Percentiles rank a stretch among this genome's conserved stretches.
phyloP scores from a whole-genome alignment of 2,113 vertebrate species.

The Damaliscus lunatus region DNA sequence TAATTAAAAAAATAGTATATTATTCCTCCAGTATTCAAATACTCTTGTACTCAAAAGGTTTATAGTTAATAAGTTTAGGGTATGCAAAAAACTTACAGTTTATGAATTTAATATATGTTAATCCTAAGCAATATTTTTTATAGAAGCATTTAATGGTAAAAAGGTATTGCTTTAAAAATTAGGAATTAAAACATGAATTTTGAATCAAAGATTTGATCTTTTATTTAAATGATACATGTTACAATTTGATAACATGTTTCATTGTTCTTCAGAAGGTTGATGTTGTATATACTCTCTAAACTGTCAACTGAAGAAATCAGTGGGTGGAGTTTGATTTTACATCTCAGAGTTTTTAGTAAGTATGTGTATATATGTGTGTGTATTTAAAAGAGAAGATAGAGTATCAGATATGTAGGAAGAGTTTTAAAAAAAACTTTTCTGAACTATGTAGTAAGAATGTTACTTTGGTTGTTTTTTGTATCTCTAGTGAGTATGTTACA shows the following conservation, averaged over 20 bases:
- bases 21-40: background rate
- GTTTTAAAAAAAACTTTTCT: background rate
- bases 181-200: background rate
- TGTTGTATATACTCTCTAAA: conserved; percentile 16
- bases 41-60: background rate
- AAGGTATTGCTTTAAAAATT: background rate
- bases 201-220: background rate
- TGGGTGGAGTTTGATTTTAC: background rate
- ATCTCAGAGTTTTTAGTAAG: background rate
- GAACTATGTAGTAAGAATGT: background rate
- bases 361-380: background rate
- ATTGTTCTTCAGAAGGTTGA: conserved; percentile 6
- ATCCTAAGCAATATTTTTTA: background rate
- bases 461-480: conserved; percentile 27
- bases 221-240: conserved; percentile 26
- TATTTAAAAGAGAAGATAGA: background rate
- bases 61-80: background rate
- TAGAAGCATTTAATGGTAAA: background rate
- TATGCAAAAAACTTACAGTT: background rate
- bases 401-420: conserved; percentile 11
- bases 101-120: conserved; percentile 4
- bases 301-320: conserved; percentile 1
- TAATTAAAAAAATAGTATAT: conserved; percentile 9
- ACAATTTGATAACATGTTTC: conserved; percentile 38
- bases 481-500: background rate